Evolutionary conservation across 2,797 vertebrate species (phyloP).

Genomic region (Cygnus olor): DNA sequence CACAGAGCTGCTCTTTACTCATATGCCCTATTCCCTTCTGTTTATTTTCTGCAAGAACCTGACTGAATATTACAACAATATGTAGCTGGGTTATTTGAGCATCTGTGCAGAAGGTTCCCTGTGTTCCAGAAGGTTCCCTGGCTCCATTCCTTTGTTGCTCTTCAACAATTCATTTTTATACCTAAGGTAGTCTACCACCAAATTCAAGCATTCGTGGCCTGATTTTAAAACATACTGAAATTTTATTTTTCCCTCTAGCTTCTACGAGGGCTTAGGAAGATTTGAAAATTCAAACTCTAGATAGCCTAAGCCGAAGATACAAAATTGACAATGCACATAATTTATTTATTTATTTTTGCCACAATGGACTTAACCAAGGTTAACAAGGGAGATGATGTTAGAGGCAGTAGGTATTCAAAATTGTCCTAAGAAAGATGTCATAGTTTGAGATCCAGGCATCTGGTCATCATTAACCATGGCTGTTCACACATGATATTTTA

Average conservation of each 20-base stretch:
- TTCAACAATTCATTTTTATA: background rate
- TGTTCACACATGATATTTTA: conserved; percentile 35
- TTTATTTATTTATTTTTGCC: background rate
- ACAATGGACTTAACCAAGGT: background rate
- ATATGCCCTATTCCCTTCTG: background rate
- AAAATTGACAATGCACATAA: background rate
- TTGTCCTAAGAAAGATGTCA: background rate
- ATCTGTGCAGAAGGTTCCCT: background rate
- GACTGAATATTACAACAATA: background rate
- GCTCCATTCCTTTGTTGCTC: background rate
- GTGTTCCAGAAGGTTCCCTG: background rate
- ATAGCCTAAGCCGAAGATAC: background rate
- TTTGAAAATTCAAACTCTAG: background rate
- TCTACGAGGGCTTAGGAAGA: background rate
- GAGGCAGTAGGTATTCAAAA: background rate
- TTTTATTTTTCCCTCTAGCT: background rate
- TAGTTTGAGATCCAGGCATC: conserved; percentile 33
- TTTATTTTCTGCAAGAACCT: background rate
- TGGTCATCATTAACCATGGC: background rate
- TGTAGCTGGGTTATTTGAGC: background rate
- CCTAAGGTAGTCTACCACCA: background rate
- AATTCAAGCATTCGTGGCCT: background rate
- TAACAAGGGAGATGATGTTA: background rate
- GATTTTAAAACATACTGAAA: background rate
- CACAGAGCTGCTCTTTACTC: background rate